These are phyloP conservation scores for Neotoma lepida DNA, from an alignment of 2,113 vertebrate genomes.

Conservation along the genomic window DNA sequence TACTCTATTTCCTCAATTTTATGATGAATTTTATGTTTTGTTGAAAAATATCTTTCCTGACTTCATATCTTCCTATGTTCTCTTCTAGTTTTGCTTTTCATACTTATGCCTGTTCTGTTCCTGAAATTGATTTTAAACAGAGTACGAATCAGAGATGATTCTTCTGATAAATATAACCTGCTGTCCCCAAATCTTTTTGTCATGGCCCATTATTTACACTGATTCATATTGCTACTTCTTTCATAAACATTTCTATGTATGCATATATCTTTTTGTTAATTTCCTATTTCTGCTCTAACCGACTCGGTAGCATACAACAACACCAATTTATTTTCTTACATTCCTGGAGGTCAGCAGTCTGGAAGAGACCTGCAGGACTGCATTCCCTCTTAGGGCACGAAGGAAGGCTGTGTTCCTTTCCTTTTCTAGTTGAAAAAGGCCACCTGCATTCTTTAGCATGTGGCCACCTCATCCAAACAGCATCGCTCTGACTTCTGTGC, in stretches of 20 bases:
- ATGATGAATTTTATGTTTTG: neutral
- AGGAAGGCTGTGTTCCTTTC: conserved; percentile 34
- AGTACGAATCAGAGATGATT: neutral
- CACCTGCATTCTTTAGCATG: neutral
- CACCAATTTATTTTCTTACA: neutral
- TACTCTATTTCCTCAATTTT: conserved; percentile 18
- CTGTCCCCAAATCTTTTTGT: neutral
- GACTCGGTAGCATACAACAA: conserved; percentile 29
- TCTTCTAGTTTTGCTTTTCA: conserved; percentile 14
- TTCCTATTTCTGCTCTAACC: neutral
- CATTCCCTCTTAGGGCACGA: neutral
- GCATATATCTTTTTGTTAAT: neutral
- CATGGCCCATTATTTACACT: neutral
- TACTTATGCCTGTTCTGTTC: neutral
- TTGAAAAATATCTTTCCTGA: neutral
- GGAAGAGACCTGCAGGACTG: neutral
- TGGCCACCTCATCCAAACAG: neutral
- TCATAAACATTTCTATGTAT: neutral
- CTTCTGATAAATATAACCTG: neutral
- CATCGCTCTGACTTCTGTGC: neutral
- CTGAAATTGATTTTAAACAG: conserved; percentile 36
- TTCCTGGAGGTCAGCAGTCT: conserved; percentile 11
- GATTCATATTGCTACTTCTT: neutral
- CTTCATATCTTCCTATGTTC: neutral
- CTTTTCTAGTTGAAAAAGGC: conserved; percentile 4